Percentiles rank a stretch among this genome's conserved stretches.
phyloP scores from a whole-genome alignment of 2,888 invertebrate genomes.

The Altica lythri region DNA sequence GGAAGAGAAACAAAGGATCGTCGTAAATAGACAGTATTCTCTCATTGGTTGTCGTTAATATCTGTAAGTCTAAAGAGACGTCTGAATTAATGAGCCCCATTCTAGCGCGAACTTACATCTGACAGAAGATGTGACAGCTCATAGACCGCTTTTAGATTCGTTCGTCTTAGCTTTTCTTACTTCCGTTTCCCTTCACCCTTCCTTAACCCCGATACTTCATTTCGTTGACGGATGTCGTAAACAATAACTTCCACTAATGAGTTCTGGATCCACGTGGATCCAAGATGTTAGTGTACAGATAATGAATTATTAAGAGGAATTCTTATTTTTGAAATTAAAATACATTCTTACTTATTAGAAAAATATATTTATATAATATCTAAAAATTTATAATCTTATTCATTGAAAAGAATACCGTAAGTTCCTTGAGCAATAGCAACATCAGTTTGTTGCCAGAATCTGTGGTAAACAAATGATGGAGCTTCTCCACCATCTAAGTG shows the following conservation, averaged over 20 bases:
- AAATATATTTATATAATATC: background rate
- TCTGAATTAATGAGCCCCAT: slow-evolving; percentile 55
- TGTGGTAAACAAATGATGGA: slow-evolving; percentile 39
- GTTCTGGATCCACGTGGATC: slow-evolving; percentile 23
- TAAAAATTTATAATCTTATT: slow-evolving; percentile 27
- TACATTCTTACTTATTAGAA: no score
- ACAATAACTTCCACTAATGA: slow-evolving; percentile 29
- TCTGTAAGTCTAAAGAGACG: slow-evolving; percentile 54
- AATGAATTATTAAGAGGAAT: background rate
- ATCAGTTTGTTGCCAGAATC: slow-evolving; percentile 42
- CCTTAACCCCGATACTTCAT: background rate
- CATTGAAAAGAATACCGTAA: slow-evolving; percentile 40
- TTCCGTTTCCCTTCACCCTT: background rate
- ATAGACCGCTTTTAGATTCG: slow-evolving; percentile 31
- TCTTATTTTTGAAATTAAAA: background rate
- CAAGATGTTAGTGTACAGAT: slow-evolving; percentile 3
- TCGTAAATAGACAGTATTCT: slow-evolving; percentile 52
- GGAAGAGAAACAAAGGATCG: slow-evolving; percentile 51
- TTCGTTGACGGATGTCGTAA: slow-evolving; percentile 22
- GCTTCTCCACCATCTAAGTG: slow-evolving; percentile 38
- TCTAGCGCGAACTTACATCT: slow-evolving; percentile 39
- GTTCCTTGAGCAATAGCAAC: slow-evolving; percentile 38
- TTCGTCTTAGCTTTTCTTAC: slow-evolving; percentile 31
- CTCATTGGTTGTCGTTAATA: slow-evolving; percentile 56
- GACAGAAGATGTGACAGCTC: slow-evolving; percentile 42